Evolutionary conservation across 2,797 vertebrate species (phyloP).

Genomic region (Esox masquinongy): DNA sequence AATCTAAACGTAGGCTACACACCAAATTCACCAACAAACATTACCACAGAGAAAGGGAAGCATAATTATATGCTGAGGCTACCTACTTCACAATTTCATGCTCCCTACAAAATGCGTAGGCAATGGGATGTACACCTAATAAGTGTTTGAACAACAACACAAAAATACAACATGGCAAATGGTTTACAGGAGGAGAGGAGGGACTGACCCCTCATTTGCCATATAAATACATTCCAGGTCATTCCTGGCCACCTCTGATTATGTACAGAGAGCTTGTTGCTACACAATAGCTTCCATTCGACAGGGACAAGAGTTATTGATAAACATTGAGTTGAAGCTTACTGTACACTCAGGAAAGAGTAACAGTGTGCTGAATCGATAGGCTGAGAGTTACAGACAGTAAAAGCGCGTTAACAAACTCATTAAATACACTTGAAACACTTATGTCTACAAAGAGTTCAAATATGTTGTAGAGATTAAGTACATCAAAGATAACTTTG

Average conservation of each 20-base stretch:
- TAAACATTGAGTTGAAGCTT: background rate
- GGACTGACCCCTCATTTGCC: background rate
- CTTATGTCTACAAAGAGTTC: background rate
- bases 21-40: background rate
- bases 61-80: background rate
- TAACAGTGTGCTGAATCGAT: background rate
- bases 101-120: background rate
- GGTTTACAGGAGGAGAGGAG: background rate
- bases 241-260: background rate
- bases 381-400: background rate
- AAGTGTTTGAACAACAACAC: background rate
- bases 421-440: background rate
- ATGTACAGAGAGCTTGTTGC: background rate
- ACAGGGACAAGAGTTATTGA: background rate
- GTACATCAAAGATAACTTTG: background rate
- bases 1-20: background rate
- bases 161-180: background rate
- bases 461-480: background rate
- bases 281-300: background rate
- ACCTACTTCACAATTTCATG: background rate
- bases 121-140: background rate
- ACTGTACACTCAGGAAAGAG: background rate
- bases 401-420: background rate
- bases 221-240: background rate
- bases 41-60: background rate